Evolutionary conservation across 2,797 vertebrate species (phyloP), one percentile per base, ranked within the genome.

Genomic region (Fistularia commersonii): DNA sequence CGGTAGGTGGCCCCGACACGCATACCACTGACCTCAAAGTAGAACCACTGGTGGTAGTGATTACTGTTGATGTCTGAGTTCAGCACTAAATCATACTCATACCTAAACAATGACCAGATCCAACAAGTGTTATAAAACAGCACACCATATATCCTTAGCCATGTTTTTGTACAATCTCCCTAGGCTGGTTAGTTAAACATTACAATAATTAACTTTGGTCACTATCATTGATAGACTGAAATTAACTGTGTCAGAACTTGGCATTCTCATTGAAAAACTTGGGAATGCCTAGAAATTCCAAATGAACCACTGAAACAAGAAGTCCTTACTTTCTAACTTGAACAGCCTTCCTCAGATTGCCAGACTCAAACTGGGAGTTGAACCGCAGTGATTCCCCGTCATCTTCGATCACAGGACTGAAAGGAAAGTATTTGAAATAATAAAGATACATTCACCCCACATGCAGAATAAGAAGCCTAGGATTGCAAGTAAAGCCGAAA

Each of bases 11-110:
- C 56, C 31, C 91, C 90, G n/a, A 91, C 91, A 11, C 90, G 90
- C 95, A 99, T 99, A 74, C 94, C 92, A 76, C 97, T 97, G 76
- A 97, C 95, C 90, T 99, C 97, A 65, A 98, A 99, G 87, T 99
- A 99, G 89, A 99, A 99, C 97, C 97, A 99, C 62, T 99, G 97
- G 78, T 98, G 97, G 83, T 99, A 95, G 81, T 97, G 97, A 87
- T 98, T 98, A 83, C 94, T 98, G 79, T 99, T 99, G 90, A 99
- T 95, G 84, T 99, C 97, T 0, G 97, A 95, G 80, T 99, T 99
- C 83, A 98, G 82, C 83, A 99, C 91, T 57, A 99, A 92, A 83
- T 99, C 97, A 74, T 99, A 99, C 67, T 99, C 97, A 14, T 90
- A 89, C 87, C 97, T 99, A 66, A 3, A 68, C 37, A 78, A 47